Evolutionary conservation across 2,888 invertebrate species (phyloP).

Genomic region (Lasioglossum villosulum): DNA sequence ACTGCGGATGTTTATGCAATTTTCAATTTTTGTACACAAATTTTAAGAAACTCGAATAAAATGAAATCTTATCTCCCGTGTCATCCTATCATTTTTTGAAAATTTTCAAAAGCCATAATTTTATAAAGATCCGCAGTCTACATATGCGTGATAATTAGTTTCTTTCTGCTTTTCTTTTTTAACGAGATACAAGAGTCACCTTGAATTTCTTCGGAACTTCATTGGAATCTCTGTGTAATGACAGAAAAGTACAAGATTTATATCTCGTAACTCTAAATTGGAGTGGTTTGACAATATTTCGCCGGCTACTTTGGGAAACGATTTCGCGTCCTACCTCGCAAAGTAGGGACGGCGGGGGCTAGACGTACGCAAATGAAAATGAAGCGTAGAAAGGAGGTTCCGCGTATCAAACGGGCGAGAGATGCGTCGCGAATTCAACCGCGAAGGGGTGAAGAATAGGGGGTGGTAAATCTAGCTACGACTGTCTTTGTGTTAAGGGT

Average conservation of each 20-base stretch:
- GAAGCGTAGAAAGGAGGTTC: background rate
- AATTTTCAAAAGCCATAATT: too few relatives aligned
- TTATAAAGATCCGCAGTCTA: too few relatives aligned
- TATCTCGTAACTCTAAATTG: conserved; percentile 2
- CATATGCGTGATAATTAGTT: too few relatives aligned
- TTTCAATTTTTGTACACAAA: too few relatives aligned
- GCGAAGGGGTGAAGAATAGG: background rate
- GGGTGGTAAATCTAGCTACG: conserved; percentile 35
- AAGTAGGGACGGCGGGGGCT: background rate
- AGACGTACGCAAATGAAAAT: background rate
- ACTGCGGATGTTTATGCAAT: too few relatives aligned
- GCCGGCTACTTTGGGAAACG: conserved; percentile 23
- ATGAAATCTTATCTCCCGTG: too few relatives aligned
- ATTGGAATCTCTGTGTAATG: too few relatives aligned
- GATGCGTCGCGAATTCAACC: conserved; percentile 9
- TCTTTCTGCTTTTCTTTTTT: too few relatives aligned
- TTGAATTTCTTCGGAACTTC: too few relatives aligned
- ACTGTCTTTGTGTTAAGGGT: conserved; percentile 51
- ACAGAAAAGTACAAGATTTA: background rate
- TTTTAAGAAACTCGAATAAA: too few relatives aligned
- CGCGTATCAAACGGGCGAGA: conserved; percentile 25
- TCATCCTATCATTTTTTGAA: too few relatives aligned
- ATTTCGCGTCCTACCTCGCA: conserved; percentile 1
- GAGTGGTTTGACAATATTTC: background rate
- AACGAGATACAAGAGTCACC: too few relatives aligned